A percentile compares a stretch with the other conserved stretches of the same genome.
Conservation (phyloP, 2,888 invertebrate genomes). For the Crossocerus cetratus region DNA sequence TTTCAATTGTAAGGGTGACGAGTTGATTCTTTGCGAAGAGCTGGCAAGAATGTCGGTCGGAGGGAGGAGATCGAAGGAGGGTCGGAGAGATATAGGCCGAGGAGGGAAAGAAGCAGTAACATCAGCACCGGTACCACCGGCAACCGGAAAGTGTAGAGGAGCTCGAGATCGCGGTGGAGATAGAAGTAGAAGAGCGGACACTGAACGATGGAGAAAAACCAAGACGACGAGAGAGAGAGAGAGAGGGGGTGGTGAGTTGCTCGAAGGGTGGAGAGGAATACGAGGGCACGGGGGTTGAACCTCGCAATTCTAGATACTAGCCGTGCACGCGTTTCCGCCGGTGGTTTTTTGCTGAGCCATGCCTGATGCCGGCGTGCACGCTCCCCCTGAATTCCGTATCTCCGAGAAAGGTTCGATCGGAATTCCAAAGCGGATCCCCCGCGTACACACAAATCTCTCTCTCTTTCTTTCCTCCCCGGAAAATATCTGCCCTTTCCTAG, state of each 20-base stretch:
- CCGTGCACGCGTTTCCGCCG: slow-evolving; percentile 29
- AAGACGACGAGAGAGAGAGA: slow-evolving; percentile 11
- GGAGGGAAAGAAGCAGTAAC: slow-evolving; percentile 1
- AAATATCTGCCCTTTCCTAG: background rate
- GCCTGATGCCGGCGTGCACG: slow-evolving; percentile 8
- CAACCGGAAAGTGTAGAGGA: slow-evolving; percentile 4
- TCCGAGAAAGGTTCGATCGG: background rate
- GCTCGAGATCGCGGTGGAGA: background rate
- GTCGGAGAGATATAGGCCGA: slow-evolving; percentile 11
- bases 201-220: slow-evolving; percentile 14
- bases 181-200: slow-evolving; percentile 7
- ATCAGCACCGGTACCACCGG: no score
- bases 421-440: slow-evolving; percentile 2
- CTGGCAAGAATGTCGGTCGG: slow-evolving; percentile 2
- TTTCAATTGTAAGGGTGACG: slow-evolving; percentile 3
- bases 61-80: background rate
- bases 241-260: background rate
- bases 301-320: slow-evolving; percentile 19
- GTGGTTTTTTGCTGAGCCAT: slow-evolving; percentile 26
- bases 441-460: background rate
- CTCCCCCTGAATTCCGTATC: slow-evolving; percentile 3
- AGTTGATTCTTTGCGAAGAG: background rate
- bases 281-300: background rate
- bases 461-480: background rate
- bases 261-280: background rate